Base-by-base conservation (phyloP, 2,113 vertebrate species). In the Riparia riparia region DNA sequence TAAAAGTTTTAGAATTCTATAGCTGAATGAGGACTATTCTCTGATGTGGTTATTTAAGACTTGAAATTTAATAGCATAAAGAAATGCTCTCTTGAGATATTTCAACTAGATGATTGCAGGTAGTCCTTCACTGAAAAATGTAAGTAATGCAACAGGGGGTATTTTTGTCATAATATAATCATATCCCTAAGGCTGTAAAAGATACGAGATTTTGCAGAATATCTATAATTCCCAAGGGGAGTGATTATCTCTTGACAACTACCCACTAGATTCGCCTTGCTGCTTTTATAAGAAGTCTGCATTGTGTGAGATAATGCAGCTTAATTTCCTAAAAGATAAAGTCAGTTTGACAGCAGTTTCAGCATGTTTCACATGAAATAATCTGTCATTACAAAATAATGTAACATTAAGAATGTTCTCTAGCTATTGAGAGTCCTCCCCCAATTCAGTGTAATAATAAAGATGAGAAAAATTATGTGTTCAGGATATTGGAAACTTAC, bases 281-380 rank as follows among this genome's bases (percentile, higher is more conserved):
- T 95, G 81, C 76, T 96, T 81, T 97, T 93, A 84, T 93, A 93
- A 90, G 83, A 97, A 96, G 83, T 88, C 89, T 98, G 94, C 50
- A 93, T 96, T 96, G 83, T 97, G 78, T 82, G 91, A 96, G 95
- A 97, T 97, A 97, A 90, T 95, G 57, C 89, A 96, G 79, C 57
- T 92, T 97, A 97, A 96, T 97, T 97, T 98, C 88, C 76, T 95
- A 90, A 77, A 96, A 87, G 85, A 94, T 95, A 97, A 96, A 97
- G 93, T 96, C 84, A 89, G 63, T 92, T 96, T 97, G 97, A 97
- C 96, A 98, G 93, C n/a, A 89, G 32, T 95, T 95, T 97, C 72
- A 84, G 47, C 69, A 95, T 95, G 83, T 97, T 97, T 97, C 90
- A 61, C 61, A 68, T 25, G 31, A 98, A 96, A 91, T 91, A 93